Evolutionary conservation across 1,140 invertebrate genomes (phyloP), one percentile per base, ranked within the genome.

Genomic region (Camponotus pennsylvanicus): DNA sequence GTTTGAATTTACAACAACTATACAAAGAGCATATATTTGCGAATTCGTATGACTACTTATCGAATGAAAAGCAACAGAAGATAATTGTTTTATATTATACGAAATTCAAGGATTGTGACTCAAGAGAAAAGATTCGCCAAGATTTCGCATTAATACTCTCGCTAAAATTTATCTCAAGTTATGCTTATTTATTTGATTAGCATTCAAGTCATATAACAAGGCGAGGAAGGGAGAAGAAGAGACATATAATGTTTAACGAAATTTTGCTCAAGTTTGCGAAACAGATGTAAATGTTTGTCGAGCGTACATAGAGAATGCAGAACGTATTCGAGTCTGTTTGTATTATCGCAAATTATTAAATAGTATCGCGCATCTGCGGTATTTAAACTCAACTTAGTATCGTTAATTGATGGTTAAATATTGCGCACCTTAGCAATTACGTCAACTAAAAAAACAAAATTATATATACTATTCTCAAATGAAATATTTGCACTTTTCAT

Each of bases 251-350:
- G 37, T 61, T 71, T 45, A 45, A 32, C 15, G 69, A 83, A 83
- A 83, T 83, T 82, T 73, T 49, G 55, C 49, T 59, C 13, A 61
- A 61, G 37, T 82, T 82, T 82, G 37, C 21, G 15, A 49, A 63
- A 45, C 40, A 61, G 55, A 73, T 45, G 79, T 61, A 83, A 73
- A 73, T 37, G 55, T 82, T 82, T 73, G 52, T 34, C 18, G 37
- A 40, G 27, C 15, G 8, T 59, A 80, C 15, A 73, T 32, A 73
- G 15, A 55, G 15, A 8, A 42, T 73, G 34, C 27, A n/a, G 7
- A 45, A 82, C 4, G 21, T 71, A 15, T 18, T 66, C 37, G 37
- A 71, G 40, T 59, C 15, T 57, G 66, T 71, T 82, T 59, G 42
- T 71, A 9, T 73, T 21, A 59, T 45, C n/a, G 34, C 21, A 45